Percentiles rank a stretch among this genome's conserved stretches.
Evolutionary conservation across 1,140 invertebrate species (phyloP).

Genomic region (Vanessa tameamea): DNA sequence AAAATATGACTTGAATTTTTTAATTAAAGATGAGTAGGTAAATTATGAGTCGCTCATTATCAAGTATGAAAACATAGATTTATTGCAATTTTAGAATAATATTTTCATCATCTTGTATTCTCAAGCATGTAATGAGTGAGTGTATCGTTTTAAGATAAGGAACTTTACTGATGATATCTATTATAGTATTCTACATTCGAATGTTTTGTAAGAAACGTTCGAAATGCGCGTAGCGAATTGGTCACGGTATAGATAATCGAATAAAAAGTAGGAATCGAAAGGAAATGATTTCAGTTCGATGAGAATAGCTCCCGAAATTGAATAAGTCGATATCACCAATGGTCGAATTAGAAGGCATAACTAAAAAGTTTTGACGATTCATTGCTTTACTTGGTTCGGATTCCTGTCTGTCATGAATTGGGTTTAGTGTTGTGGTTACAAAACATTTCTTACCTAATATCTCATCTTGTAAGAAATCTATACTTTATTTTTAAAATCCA

Average conservation of each 20-base stretch:
- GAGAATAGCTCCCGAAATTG: slow-evolving; percentile 70
- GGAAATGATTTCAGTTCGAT: slow-evolving; percentile 67
- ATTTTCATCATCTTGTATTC: no score
- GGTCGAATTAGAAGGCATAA: slow-evolving; percentile 71
- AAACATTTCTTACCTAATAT: slow-evolving; percentile 8
- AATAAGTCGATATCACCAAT: slow-evolving; percentile 75
- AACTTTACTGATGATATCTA: slow-evolving; percentile 22
- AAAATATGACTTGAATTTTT: no score
- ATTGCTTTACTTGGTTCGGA: slow-evolving; percentile 51
- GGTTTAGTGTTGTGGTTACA: slow-evolving; percentile 39
- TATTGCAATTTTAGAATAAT: no score
- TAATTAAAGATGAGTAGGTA: no score
- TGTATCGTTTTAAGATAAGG: background rate
- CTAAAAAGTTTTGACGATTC: slow-evolving; percentile 65
- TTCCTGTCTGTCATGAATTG: slow-evolving; percentile 49
- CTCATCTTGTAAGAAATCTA: background rate
- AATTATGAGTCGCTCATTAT: no score
- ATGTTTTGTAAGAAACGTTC: slow-evolving; percentile 37
- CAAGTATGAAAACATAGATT: no score
- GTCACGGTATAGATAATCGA: slow-evolving; percentile 57
- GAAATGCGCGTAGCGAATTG: slow-evolving; percentile 73
- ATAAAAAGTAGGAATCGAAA: slow-evolving; percentile 52
- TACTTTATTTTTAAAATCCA: background rate
- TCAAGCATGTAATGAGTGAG: no score
- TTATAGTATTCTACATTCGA: slow-evolving; percentile 40